Conservation (phyloP, 2,888 invertebrate species). For the Lucinisca nassula region DNA sequence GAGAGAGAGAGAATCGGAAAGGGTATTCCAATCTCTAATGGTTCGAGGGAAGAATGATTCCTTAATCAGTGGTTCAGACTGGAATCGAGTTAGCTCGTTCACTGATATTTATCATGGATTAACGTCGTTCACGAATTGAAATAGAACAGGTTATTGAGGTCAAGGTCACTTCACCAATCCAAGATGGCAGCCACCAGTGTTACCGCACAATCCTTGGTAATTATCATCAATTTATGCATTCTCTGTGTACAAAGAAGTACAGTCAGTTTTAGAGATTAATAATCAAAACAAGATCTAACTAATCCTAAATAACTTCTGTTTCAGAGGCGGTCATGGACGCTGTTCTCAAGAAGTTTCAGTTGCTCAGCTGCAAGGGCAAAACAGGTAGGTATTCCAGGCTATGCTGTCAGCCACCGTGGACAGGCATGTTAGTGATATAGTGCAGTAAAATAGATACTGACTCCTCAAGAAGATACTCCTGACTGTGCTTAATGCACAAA, state of each 20-base stretch:
- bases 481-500: too few relatives aligned
- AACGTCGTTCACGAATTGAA: neutral
- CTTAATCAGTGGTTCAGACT: too few relatives aligned
- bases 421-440: too few relatives aligned
- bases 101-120: too few relatives aligned
- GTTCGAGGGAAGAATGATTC: too few relatives aligned
- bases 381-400: slow-evolving; percentile 37
- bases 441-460: too few relatives aligned
- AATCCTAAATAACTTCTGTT: neutral
- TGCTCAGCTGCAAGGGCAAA: slow-evolving; percentile 43
- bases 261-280: neutral
- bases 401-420: too few relatives aligned
- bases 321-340: slow-evolving; percentile 55
- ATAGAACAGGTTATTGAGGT: neutral
- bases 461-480: too few relatives aligned
- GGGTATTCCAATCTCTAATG: too few relatives aligned
- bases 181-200: slow-evolving; percentile 22
- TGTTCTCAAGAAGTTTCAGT: slow-evolving; percentile 59
- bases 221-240: neutral
- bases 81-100: too few relatives aligned
- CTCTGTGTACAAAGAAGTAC: neutral
- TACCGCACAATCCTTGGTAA: neutral
- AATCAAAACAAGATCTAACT: neutral
- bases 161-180: neutral
- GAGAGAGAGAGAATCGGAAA: too few relatives aligned